These are phyloP conservation scores for Nansenia antarctica DNA, from an alignment of 2,113 vertebrate species.

Conservation along the genomic window DNA sequence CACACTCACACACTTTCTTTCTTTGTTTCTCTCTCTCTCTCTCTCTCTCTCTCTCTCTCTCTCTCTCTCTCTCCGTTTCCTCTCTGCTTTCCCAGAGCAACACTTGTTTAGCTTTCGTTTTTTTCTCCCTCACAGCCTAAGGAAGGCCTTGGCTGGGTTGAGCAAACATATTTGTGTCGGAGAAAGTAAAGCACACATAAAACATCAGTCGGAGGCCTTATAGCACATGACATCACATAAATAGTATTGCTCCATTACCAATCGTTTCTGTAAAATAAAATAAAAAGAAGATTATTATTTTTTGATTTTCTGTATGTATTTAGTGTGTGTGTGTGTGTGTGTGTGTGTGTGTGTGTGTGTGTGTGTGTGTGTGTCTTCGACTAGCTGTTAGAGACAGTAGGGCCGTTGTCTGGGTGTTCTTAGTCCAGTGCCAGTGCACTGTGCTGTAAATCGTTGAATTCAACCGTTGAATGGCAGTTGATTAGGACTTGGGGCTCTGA, in stretches of 20 bases:
- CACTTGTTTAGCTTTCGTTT: background rate
- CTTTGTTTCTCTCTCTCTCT: background rate
- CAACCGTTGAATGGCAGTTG: too few species aligned
- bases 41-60: constrained; percentile 3
- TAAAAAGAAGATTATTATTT: too few species aligned
- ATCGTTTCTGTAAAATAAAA: constrained; percentile 9
- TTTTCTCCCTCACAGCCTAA: background rate
- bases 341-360: constrained; percentile 27
- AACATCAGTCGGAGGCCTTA: constrained; percentile 54
- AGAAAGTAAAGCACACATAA: constrained; percentile 56
- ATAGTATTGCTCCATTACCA: constrained; percentile 14
- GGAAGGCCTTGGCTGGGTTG: constrained; percentile 45
- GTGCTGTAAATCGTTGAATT: too few species aligned
- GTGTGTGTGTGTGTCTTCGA: background rate
- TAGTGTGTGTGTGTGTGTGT: too few species aligned
- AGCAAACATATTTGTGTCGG: constrained; percentile 53
- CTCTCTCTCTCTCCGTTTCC: background rate
- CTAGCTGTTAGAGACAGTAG: background rate
- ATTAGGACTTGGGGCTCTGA: too few species aligned
- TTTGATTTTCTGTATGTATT: too few species aligned
- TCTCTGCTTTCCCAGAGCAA: background rate
- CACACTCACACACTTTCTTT: too few species aligned
- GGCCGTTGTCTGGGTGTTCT: too few species aligned
- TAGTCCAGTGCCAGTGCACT: too few species aligned
- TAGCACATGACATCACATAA: background rate